Percentiles rank a stretch among this genome's conserved stretches.
These are phyloP conservation scores for Dynastes tityus DNA, from an alignment of 2,888 invertebrate genomes.

Conservation along the genomic window DNA sequence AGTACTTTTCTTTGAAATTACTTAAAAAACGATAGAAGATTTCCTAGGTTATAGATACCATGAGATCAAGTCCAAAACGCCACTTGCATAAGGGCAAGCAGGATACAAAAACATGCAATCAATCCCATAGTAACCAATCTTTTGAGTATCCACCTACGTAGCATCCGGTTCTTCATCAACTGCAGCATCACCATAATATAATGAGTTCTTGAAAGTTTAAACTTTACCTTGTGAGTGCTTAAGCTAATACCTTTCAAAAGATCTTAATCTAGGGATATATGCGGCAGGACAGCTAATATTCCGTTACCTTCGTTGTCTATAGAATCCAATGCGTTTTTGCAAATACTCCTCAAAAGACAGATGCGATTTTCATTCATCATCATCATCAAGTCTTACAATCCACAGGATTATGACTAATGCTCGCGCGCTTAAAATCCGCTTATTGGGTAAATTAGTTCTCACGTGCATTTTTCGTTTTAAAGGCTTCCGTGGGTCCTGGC, in stretches of 20 bases:
- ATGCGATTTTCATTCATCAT: conserved; percentile 65
- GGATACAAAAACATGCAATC: conserved; percentile 77
- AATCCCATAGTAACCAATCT: conserved; percentile 77
- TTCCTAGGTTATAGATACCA: conserved; percentile 9
- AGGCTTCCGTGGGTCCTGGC: too few relatives aligned
- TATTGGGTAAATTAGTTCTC: too few relatives aligned
- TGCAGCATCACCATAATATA: conserved; percentile 53
- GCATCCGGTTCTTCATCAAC: conserved; percentile 71
- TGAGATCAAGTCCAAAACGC: conserved; percentile 21
- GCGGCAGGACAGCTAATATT: conserved; percentile 82
- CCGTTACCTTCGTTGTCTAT: conserved; percentile 78
- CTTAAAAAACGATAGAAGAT: too few relatives aligned
- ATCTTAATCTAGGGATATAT: conserved; percentile 82
- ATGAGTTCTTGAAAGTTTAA: conserved; percentile 25
- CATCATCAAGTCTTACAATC: too few relatives aligned
- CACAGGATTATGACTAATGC: too few relatives aligned
- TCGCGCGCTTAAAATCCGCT: too few relatives aligned
- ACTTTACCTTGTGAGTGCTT: too few relatives aligned
- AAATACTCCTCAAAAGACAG: conserved; percentile 83
- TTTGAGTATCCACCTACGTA: conserved; percentile 76
- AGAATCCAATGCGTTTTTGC: conserved; percentile 80
- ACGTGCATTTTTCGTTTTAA: too few relatives aligned
- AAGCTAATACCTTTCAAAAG: too few relatives aligned
- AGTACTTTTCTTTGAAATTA: too few relatives aligned
- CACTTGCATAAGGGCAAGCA: conserved; percentile 69